phyloP scores from a whole-genome alignment of 2,888 invertebrate species.

The Orgyia antiqua region DNA sequence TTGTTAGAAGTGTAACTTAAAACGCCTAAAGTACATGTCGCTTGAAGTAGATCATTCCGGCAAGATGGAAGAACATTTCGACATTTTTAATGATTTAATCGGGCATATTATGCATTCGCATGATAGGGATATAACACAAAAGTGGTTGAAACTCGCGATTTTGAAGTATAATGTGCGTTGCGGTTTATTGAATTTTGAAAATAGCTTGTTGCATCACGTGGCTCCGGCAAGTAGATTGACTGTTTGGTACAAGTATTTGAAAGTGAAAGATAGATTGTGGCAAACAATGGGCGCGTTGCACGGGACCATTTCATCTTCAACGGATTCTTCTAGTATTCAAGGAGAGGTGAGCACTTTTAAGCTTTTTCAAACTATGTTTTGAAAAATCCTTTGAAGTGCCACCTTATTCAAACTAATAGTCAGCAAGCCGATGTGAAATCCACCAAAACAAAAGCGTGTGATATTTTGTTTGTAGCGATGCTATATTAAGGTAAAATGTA shows the following conservation, averaged over 20 bases:
- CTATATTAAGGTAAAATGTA: too few species aligned
- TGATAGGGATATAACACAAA: conserved; percentile 36
- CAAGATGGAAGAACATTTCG: conserved; percentile 28
- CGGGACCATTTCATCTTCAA: conserved; percentile 36
- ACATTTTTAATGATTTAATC: conserved; percentile 31
- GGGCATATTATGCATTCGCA: conserved; percentile 29
- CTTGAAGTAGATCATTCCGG: too few species aligned
- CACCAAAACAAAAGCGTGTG: too few species aligned
- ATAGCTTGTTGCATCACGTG: conserved; percentile 29
- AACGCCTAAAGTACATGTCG: too few species aligned
- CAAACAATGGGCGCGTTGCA: conserved; percentile 53
- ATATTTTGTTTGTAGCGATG: too few species aligned
- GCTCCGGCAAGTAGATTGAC: conserved; percentile 29
- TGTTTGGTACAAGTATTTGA: conserved; percentile 38
- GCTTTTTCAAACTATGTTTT: too few species aligned
- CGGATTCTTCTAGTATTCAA: background rate
- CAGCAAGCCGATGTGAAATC: too few species aligned
- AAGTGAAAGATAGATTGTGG: conserved; percentile 53
- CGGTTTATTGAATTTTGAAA: conserved; percentile 41
- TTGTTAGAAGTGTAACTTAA: conserved; percentile 1
- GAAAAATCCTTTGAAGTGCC: too few species aligned
- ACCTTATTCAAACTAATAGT: too few species aligned
- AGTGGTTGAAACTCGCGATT: conserved; percentile 53
- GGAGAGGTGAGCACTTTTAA: conserved; percentile 11
- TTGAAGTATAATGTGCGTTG: conserved; percentile 46